Evolutionary conservation across 2,888 invertebrate genomes (phyloP), one percentile per base, ranked within the genome.

Genomic region (Drosophila meridionalis): DNA sequence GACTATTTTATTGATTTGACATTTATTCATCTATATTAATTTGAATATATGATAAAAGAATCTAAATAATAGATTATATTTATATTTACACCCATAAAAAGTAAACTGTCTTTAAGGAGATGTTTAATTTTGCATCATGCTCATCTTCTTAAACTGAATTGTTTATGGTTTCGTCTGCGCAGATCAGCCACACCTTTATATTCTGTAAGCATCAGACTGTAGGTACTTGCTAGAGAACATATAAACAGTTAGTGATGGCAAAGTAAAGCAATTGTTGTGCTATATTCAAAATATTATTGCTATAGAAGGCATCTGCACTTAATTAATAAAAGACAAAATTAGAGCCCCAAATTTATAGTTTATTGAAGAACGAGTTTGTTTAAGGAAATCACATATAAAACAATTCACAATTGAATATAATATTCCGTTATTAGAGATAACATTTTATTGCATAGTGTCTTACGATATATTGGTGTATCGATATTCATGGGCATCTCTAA

Each of bases 131-230:
- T 48, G 8, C 8, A 32, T n/a, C 32, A 5, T 20, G 32, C 11
- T 11, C 5, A 52, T n/a, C 50, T 32, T 9, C n/a, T n/a, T 9
- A 3, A 34, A 36, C 3, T 12, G 36, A 20, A 30, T 6, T 30
- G 3, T 5, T 6, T 40, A 28, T 36, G 28, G 20, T 26, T 34
- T 6, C 5, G 55, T n/a, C 40, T 56, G 40, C 40, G 55, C 55
- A 56, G 40, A 9, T 40, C n/a, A 40, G 30, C 55, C 40, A 56
- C 55, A n/a, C 40, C 40, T 40, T 30, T n/a, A 40, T 56, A n/a
- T 40, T 56, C 28, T n/a, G n/a, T 4, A 40, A 30, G 12, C 3
- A 11, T 5, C 34, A 11, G 50, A 34, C 28, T 28, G 30, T 6
- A 40, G 38, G 6, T 52, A 34, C 34, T 28, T 40, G 28, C 28